Base-by-base conservation (phyloP, 2,888 invertebrate genomes). In the Tenthredo mesomela region DNA sequence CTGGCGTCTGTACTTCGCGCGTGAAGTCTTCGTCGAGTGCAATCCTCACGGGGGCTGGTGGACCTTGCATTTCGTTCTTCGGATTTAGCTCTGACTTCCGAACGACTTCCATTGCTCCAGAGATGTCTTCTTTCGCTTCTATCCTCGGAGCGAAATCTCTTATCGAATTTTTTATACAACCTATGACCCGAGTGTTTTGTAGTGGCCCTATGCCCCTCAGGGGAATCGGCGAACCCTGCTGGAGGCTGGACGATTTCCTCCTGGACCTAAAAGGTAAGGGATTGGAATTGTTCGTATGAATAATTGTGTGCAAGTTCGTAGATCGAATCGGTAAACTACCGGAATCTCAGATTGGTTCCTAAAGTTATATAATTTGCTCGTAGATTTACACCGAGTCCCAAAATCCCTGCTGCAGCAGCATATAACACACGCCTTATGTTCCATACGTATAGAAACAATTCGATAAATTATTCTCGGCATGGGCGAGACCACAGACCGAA, bases 201-300 rank as follows among this genome's bases (percentile, higher is more conserved):
- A 10, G 88, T 88, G 1, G 90, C 87, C n/a, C 93, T 89, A 12
- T 92, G 91, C 10, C 93, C 93, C 87, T 94, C 94, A 6, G 98
- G 98, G 0, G 97, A 97, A 92, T 98, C 98, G 9, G 97, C 98
- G 92, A 98, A 98, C 70, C 97, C 97, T 21, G 97, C 97, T 1
- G 98, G 98, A 0, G 98, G 98, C 90, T 97, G 97, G 1, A 98
- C 97, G 88, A 98, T 97, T 90, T 97, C 97, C 86, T 93, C 93
- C 65, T 94, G 91, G 85, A 93, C 93, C 93, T 91, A 86, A 87
- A 85, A 88, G 89, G 58, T 58, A 18, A 80, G 21, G 61, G 2
- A 80, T 61, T 5, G 40, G 37, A 61, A 37, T 77, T 5, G 29
- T 18, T 10, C 40, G 10, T 21, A 80, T 61, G 25, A 80, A 80